Percentiles rank a stretch among this genome's conserved stretches.
Conservation (phyloP, 2,113 vertebrate species). For the Eurystomus gularis region DNA sequence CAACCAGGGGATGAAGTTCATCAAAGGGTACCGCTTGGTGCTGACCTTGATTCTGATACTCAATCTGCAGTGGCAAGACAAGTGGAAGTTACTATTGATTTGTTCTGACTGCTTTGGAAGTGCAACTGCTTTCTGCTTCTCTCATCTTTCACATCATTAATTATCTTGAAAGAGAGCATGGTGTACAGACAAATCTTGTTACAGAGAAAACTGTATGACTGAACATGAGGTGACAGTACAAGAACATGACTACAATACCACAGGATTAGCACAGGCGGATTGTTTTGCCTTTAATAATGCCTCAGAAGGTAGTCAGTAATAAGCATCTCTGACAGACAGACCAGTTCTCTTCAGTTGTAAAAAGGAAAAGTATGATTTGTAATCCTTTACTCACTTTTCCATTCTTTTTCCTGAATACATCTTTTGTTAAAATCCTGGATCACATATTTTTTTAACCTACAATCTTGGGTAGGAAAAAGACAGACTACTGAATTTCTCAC, state of each 20-base stretch:
- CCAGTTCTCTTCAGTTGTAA: background rate
- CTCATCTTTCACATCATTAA: conserved; percentile 53
- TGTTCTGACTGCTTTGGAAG: conserved; percentile 51
- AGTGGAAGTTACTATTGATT: conserved; percentile 40
- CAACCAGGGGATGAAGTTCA: background rate
- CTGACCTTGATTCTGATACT: background rate
- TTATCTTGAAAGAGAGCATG: conserved; percentile 39
- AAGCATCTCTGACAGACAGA: background rate
- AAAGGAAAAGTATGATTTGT: background rate
- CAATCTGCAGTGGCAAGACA: background rate
- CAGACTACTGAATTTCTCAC: background rate
- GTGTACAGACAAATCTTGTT: conserved; percentile 16
- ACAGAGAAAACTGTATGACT: background rate
- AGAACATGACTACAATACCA: background rate
- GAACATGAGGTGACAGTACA: conserved; percentile 24
- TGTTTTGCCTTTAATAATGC: conserved; percentile 2
- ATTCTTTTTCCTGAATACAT: background rate
- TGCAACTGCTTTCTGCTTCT: background rate
- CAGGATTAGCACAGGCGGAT: background rate
- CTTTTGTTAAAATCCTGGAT: background rate
- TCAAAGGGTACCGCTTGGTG: conserved; percentile 22
- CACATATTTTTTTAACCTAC: background rate
- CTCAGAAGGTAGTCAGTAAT: background rate
- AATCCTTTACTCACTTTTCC: background rate
- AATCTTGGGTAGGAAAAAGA: background rate